These are phyloP conservation scores for Chelonus insularis DNA, from an alignment of 1,140 invertebrate species.

Conservation along the genomic window DNA sequence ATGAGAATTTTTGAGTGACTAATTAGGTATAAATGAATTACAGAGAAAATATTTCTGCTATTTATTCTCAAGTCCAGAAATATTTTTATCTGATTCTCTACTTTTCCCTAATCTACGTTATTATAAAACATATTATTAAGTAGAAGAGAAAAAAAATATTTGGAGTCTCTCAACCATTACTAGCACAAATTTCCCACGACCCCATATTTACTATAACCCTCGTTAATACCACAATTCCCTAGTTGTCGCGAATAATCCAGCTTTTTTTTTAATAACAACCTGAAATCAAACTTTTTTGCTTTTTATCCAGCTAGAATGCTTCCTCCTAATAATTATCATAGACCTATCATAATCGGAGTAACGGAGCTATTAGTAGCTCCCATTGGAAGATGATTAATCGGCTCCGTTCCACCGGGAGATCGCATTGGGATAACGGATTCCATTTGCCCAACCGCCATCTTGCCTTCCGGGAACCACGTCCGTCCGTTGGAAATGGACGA, in stretches of 20 bases:
- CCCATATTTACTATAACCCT: too few species aligned
- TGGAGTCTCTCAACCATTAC: too few species aligned
- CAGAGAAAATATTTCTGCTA: too few species aligned
- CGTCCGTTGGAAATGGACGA: slow-evolving; percentile 14
- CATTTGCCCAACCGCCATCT: slow-evolving; percentile 27
- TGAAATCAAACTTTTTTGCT: background rate
- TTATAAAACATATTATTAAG: background rate
- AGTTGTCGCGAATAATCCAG: too few species aligned
- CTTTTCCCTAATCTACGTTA: background rate
- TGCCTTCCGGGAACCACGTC: slow-evolving; percentile 26
- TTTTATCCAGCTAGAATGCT: background rate
- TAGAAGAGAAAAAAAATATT: background rate
- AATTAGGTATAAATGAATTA: too few species aligned
- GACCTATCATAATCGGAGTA: slow-evolving; percentile 7
- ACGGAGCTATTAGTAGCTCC: slow-evolving; percentile 1
- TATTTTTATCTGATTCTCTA: too few species aligned
- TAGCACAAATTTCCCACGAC: background rate
- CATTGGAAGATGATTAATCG: slow-evolving; percentile 20
- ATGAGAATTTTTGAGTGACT: too few species aligned
- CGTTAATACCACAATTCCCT: too few species aligned
- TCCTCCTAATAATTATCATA: background rate
- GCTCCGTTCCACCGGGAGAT: slow-evolving; percentile 19
- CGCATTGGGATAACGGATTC: slow-evolving; percentile 27
- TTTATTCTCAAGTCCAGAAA: too few species aligned
- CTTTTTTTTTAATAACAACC: too few species aligned